Conservation (phyloP, 2,888 invertebrate genomes). For the Deilephila porcellus region DNA sequence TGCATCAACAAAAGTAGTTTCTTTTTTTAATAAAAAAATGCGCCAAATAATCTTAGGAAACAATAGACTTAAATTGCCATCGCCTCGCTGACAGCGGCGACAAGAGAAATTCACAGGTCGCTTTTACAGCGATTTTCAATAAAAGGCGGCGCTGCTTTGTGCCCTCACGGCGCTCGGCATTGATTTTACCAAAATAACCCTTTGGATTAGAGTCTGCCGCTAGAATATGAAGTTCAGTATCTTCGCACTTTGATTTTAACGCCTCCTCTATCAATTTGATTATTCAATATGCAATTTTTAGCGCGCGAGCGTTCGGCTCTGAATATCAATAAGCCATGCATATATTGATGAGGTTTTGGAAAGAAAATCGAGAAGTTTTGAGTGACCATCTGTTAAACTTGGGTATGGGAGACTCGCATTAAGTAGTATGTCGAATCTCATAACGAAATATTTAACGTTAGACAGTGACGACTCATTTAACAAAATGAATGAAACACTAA, state of each 20-base stretch:
- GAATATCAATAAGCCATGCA: constrained; percentile 1
- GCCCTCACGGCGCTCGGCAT: not conserved
- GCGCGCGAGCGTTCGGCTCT: not conserved
- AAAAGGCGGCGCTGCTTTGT: constrained; percentile 3
- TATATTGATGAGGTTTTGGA: not conserved
- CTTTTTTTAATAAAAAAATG: too few relatives aligned
- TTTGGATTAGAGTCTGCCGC: not conserved
- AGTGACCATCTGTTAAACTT: not conserved
- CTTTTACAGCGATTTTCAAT: constrained; percentile 3
- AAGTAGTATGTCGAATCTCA: not conserved
- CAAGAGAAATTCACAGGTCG: not conserved
- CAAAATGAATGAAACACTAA: too few relatives aligned
- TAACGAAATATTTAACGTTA: too few relatives aligned
- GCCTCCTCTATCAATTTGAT: not conserved
- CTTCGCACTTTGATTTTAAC: not conserved
- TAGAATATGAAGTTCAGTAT: not conserved
- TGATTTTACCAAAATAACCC: not conserved
- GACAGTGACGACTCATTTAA: too few relatives aligned
- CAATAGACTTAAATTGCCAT: not conserved
- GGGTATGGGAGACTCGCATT: not conserved
- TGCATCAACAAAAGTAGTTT: too few relatives aligned
- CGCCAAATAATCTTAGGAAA: too few relatives aligned
- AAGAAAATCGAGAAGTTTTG: not conserved
- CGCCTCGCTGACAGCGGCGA: too few relatives aligned
- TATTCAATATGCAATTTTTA: not conserved